A percentile compares a stretch with the other conserved stretches of the same genome.
Evolutionary conservation across 2,888 invertebrate species (phyloP).

Genomic region (Alloscopus bannaensis): DNA sequence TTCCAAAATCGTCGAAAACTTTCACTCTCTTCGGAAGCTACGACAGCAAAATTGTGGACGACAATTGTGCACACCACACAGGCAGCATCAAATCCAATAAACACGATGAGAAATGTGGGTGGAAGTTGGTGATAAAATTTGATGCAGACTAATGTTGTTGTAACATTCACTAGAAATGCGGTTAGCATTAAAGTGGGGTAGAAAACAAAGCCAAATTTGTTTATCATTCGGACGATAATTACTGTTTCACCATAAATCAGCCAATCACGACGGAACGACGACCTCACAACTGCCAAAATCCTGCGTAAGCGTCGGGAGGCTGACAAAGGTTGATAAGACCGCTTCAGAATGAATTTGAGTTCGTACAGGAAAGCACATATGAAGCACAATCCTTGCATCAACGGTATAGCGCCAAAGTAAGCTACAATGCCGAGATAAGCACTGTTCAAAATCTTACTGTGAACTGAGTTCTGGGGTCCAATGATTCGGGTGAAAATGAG

Average conservation of each 20-base stretch:
- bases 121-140: conserved; percentile 13
- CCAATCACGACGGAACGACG: conserved; percentile 9
- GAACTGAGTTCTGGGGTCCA: neutral
- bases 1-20: conserved; percentile 20
- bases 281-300: neutral
- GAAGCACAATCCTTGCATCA: conserved; percentile 16
- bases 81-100: conserved; percentile 34
- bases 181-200: conserved; percentile 12
- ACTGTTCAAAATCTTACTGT: neutral
- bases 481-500: conserved; percentile 9
- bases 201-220: conserved; percentile 10
- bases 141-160: conserved; percentile 24
- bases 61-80: neutral
- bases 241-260: conserved; percentile 9
- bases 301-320: neutral
- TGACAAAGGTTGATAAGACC: neutral
- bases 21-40: conserved; percentile 15
- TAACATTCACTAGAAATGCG: conserved; percentile 25
- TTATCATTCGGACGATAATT: conserved; percentile 14
- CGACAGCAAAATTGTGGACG: conserved; percentile 31
- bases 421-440: conserved; percentile 19
- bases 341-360: conserved; percentile 23
- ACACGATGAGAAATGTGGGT: neutral
- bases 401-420: conserved; percentile 26
- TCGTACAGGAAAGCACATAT: conserved; percentile 31